These are phyloP conservation scores for Terrapene triunguis DNA, from an alignment of 2,113 vertebrate species.

Conservation along the genomic window DNA sequence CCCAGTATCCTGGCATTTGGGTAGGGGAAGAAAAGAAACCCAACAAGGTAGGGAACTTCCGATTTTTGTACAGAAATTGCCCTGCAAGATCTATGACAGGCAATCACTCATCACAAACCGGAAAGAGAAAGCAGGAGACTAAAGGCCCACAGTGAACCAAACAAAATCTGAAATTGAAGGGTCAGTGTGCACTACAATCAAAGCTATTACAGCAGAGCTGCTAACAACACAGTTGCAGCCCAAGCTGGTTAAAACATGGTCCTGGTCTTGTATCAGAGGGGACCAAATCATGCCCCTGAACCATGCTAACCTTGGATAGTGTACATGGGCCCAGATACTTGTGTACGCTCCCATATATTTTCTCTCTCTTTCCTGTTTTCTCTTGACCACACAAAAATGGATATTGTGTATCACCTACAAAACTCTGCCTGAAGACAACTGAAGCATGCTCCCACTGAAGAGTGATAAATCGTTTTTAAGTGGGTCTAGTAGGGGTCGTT, in stretches of 20 bases:
- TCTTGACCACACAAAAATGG: not conserved
- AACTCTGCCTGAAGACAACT: not conserved
- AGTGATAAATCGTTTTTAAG: not conserved
- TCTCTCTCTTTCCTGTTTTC: not conserved
- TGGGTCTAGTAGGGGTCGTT: not conserved
- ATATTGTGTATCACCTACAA: fast-evolving
- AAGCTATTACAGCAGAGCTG: not conserved
- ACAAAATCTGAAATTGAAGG: not conserved
- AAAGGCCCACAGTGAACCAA: not conserved
- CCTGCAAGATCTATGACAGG: not conserved
- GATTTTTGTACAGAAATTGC: not conserved
- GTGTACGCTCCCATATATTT: not conserved
- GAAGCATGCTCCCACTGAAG: fast-evolving
- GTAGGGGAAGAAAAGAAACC: not conserved
- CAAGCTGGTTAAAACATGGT: no score
- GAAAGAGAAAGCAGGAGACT: not conserved
- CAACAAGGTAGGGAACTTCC: not conserved
- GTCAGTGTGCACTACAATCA: not conserved
- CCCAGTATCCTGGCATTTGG: not conserved
- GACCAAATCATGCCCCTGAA: no score
- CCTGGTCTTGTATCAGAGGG: no score
- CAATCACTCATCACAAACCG: not conserved
- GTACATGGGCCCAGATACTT: not conserved
- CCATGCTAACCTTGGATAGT: no score
- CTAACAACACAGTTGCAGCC: no score